These are phyloP conservation scores for Panzeria rudis DNA, from an alignment of 2,888 invertebrate species.

Conservation along the genomic window DNA sequence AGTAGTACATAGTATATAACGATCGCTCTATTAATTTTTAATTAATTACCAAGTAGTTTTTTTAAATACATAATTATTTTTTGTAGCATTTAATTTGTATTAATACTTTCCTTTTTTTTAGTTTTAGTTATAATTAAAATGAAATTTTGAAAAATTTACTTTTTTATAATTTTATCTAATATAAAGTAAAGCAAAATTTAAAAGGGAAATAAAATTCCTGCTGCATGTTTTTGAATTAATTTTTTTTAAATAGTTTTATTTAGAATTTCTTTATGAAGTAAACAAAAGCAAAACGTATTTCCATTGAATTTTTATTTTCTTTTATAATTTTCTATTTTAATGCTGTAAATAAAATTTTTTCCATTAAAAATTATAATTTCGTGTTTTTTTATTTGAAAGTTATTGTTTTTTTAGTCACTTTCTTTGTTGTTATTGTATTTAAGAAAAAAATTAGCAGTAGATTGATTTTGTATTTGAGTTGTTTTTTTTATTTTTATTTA, in stretches of 20 bases:
- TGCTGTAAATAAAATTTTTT: conserved; percentile 64
- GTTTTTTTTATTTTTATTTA: conserved; percentile 23
- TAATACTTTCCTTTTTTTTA: conserved; percentile 26
- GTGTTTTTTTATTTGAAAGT: conserved; percentile 45
- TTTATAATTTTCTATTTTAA: conserved; percentile 50
- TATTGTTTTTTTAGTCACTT: conserved; percentile 32
- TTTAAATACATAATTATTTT: conserved; percentile 1
- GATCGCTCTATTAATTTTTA: conserved; percentile 42
- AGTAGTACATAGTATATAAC: conserved; percentile 43
- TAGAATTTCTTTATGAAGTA: conserved; percentile 39
- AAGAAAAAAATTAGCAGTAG: conserved; percentile 34
- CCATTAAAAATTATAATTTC: conserved; percentile 34
- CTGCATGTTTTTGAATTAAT: conserved; percentile 57
- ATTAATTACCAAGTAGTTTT: conserved; percentile 46
- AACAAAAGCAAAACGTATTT: conserved; percentile 12
- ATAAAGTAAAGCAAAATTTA: conserved; percentile 25
- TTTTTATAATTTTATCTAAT: conserved; percentile 36
- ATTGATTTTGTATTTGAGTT: conserved; percentile 55
- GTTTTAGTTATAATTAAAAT: conserved; percentile 24
- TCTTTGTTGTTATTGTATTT: conserved; percentile 46
- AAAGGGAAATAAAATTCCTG: conserved; percentile 39
- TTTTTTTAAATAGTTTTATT: conserved; percentile 32
- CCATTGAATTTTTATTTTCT: conserved; percentile 23
- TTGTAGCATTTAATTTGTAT: conserved; percentile 50
- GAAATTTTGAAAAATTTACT: conserved; percentile 8